Conservation (phyloP, 2,113 vertebrate genomes). For the Scytalopus superciliaris region DNA sequence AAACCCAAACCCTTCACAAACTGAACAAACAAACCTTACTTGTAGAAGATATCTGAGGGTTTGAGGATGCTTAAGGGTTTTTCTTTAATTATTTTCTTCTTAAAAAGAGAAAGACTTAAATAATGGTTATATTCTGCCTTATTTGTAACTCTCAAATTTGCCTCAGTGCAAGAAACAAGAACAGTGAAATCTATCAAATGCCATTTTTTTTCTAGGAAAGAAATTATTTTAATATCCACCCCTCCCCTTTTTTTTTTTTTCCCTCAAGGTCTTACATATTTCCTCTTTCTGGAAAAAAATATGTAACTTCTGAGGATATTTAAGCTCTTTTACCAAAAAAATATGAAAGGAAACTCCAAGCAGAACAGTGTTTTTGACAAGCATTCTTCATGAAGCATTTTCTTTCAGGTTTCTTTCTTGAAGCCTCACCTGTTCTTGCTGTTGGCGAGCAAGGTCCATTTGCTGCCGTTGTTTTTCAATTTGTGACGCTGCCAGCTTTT, state of each 20-base stretch:
- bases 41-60: background rate
- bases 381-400: background rate
- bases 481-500: slow-evolving; percentile 97
- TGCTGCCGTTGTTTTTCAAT: slow-evolving; percentile 99
- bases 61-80: background rate
- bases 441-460: slow-evolving; percentile 98
- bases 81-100: slow-evolving; percentile 5
- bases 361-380: background rate
- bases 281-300: background rate
- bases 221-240: background rate
- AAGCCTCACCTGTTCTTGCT: slow-evolving; percentile 94
- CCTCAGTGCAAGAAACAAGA: background rate
- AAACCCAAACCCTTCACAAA: background rate
- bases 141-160: background rate
- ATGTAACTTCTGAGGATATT: background rate
- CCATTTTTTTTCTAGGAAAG: background rate
- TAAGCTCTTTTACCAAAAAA: background rate
- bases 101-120: background rate
- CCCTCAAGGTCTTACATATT: background rate
- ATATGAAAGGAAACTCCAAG: background rate
- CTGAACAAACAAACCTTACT: background rate
- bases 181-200: background rate
- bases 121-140: background rate
- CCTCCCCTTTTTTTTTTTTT: background rate
- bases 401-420: slow-evolving; percentile 34